Evolutionary conservation across 2,113 vertebrate species (phyloP), one percentile per base, ranked within the genome.

Genomic region (Ceyx melanurus): DNA sequence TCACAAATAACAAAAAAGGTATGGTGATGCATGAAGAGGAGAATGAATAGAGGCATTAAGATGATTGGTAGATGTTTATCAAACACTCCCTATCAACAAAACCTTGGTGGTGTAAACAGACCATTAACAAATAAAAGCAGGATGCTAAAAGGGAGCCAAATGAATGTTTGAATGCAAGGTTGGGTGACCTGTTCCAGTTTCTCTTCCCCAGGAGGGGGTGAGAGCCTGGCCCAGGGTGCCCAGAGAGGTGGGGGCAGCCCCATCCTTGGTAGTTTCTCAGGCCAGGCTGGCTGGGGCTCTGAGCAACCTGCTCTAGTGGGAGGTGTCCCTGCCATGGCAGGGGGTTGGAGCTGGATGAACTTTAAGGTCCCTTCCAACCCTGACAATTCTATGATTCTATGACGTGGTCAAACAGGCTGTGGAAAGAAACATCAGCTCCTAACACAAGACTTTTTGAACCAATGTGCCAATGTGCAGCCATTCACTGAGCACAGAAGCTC

Each of bases 101-200:
- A 91, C 54, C 88, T 71, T 9, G 23, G 62, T 66, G 58, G 33
- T 88, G 46, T 88, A 90, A 86, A 86, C 25, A 92, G 67, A 77
- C 25, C 29, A 79, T 76, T 73, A 91, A 56, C 75, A 95, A 86
- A 83, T 88, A 95, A 92, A 92, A 87, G 54, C 75, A 56, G 42
- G 67, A 50, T 89, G 42, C 37, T 79, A 76, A 60, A 68, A 91
- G 76, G 62, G 58, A 80, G 43, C 58, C 56, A 40, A 58, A 53
- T 22, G 19, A 28, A 40, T 33, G 35, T 56, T n/a, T 56, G 53
- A 68, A 86, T 81, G 13, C 16, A 60, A 75, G 42, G 29, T 53
- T 86, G 80, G 77, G 31, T 40, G 81, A 43, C 53, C 57, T 56
- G 37, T 37, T 37, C 37, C 37, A 37, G 37, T 37, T 10, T 37